Evolutionary conservation across 2,113 vertebrate genomes (phyloP), one percentile per base, ranked within the genome.

Genomic region (Archocentrus centrarchus): DNA sequence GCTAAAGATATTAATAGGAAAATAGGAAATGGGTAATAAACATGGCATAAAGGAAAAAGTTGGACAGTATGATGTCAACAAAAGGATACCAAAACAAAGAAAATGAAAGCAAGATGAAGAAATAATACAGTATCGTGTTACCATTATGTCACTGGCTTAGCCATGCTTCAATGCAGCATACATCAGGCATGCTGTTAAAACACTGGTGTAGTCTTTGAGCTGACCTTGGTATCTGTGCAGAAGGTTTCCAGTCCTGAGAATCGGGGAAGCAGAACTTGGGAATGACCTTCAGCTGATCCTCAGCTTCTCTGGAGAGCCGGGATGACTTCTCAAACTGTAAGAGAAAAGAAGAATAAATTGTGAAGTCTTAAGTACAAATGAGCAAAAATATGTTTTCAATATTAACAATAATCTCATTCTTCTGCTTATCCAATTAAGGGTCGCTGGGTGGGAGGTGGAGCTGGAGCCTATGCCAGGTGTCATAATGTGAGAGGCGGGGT

Each of bases 261-360:
- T 99, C 98, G 2, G 98, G 98, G 93, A 99, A 99, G 94, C 98
- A 99, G 94, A 99, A 99, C 81, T 95, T 97, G 6, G 98, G 98
- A 91, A 99, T 99, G 87, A 98, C 97, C 92, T 96, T 98, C 32
- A 99, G 96, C 84, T 97, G 96, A 84, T 99, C 98, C 79, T 99
- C 98, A 1, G 96, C 97, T 79, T 99, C 98, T 92, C 93, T 98
- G 57, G 98, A 97, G 35, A 97, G 93, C 75, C 96, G 97, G 70
- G 97, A 96, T 11, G 96, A 96, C 91, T 97, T 97, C 85, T 99
- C 98, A 93, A 97, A 96, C 98, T 99, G 83, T 92, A 95, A 82
- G 89, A 5, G 58, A 81, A 5, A 44, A n/a, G 15, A 53, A 53
- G 50, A 7, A 53, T 6, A 17, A 53, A 53, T 7, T 53, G 15